Evolutionary conservation across 2,797 vertebrate species (phyloP).

Genomic region (Mormyrops boulengeri): DNA sequence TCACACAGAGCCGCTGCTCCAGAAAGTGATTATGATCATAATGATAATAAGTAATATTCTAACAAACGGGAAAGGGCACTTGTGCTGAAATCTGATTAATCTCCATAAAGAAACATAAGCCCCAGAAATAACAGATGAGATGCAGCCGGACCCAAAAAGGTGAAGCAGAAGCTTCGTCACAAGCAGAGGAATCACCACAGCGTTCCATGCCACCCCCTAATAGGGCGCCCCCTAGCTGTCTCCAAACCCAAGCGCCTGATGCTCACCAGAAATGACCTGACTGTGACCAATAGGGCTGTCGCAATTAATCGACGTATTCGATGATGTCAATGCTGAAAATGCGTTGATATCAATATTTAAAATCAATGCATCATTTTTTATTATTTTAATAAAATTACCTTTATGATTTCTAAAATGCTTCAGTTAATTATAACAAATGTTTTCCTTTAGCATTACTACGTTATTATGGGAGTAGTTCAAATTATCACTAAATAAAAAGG

Average conservation of each 20-base stretch:
- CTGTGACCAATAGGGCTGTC: neutral
- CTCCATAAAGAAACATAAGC: conserved; percentile 2
- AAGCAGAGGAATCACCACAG: neutral
- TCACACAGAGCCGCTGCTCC: neutral
- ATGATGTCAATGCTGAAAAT: neutral
- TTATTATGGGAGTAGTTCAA: neutral
- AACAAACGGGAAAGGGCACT: neutral
- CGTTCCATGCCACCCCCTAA: neutral
- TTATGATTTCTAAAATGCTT: neutral
- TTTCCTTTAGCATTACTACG: neutral
- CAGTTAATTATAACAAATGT: neutral
- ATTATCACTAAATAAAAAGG: neutral
- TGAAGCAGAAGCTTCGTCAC: neutral
- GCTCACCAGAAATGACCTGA: neutral
- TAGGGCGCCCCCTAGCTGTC: neutral
- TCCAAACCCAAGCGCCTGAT: neutral
- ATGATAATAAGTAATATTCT: neutral
- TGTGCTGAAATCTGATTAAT: neutral
- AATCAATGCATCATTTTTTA: neutral
- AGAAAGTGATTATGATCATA: neutral
- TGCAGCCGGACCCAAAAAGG: neutral
- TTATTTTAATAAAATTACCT: neutral
- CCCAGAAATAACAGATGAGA: neutral
- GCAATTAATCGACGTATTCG: neutral
- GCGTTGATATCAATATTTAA: neutral